These are phyloP conservation scores for Calosoma granatense DNA, from an alignment of 1,140 invertebrate species.

Conservation along the genomic window DNA sequence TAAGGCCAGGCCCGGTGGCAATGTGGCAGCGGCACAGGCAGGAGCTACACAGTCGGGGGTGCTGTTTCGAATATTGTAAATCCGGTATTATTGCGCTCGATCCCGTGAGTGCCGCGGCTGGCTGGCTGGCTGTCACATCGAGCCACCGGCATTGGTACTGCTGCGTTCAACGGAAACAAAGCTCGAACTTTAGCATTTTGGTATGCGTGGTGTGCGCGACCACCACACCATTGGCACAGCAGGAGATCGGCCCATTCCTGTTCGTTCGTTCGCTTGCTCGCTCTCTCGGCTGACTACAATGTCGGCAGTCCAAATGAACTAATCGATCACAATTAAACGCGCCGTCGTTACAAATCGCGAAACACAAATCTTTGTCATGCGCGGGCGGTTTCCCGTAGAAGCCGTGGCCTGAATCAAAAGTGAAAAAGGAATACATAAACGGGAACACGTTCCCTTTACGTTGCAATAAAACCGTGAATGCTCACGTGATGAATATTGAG, in stretches of 20 bases:
- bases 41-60: background rate
- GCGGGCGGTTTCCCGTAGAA: background rate
- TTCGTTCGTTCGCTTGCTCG: too few species aligned
- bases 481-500: conserved; percentile 7
- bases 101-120: background rate
- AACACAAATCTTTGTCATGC: conserved; percentile 9
- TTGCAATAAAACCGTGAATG: conserved; percentile 5
- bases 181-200: conserved; percentile 3
- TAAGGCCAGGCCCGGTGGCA: too few species aligned
- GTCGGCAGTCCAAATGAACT: background rate
- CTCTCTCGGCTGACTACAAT: too few species aligned
- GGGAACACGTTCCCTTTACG: conserved; percentile 5
- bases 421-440: conserved; percentile 1
- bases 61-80: conserved; percentile 7
- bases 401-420: conserved; percentile 1
- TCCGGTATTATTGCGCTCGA: background rate
- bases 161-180: too few species aligned
- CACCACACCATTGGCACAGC: background rate
- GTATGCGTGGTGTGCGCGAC: background rate
- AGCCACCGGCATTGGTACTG: too few species aligned
- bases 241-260: too few species aligned
- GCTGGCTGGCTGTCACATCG: too few species aligned
- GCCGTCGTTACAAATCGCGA: conserved; percentile 5
- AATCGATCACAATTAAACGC: conserved; percentile 6
- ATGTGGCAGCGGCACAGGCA: too few species aligned